Evolutionary conservation across 2,888 invertebrate genomes (phyloP).

Genomic region (Homarus gammarus): DNA sequence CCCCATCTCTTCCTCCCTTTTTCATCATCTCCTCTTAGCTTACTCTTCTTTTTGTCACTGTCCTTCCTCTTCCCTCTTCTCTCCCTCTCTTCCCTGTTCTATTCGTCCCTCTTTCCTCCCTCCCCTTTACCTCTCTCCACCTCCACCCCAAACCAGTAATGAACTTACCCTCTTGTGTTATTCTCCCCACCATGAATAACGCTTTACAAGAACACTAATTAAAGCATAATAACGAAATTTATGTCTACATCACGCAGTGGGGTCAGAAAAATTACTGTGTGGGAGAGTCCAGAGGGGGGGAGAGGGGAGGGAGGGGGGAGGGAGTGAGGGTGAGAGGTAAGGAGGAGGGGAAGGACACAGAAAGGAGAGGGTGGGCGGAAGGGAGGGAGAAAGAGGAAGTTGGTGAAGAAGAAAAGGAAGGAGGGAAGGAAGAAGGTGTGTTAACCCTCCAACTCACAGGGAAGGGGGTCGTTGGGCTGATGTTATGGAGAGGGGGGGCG

Average conservation of each 20-base stretch:
- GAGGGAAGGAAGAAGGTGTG: neutral
- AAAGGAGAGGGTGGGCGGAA: too few relatives aligned
- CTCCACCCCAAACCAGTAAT: neutral
- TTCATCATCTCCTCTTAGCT: neutral
- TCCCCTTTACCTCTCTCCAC: neutral
- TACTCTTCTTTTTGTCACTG: neutral
- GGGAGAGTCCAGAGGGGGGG: neutral
- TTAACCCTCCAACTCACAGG: too few relatives aligned
- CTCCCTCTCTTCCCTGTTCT: neutral
- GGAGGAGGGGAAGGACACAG: too few relatives aligned
- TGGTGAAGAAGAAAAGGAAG: too few relatives aligned
- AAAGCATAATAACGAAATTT: neutral
- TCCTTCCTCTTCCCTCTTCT: neutral
- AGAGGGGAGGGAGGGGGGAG: conserved; percentile 1
- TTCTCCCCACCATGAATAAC: neutral
- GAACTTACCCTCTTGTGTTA: neutral
- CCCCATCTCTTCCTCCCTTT: conserved; percentile 11
- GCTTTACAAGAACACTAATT: neutral
- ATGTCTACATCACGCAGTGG: neutral
- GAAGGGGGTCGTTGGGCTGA: neutral
- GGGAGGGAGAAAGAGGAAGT: too few relatives aligned
- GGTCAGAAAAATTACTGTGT: neutral
- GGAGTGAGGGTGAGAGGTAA: too few relatives aligned
- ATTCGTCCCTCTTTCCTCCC: neutral
- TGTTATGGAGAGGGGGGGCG: neutral